Evolutionary conservation across 1,140 invertebrate genomes (phyloP).

Genomic region (Nasonia giraulti): DNA sequence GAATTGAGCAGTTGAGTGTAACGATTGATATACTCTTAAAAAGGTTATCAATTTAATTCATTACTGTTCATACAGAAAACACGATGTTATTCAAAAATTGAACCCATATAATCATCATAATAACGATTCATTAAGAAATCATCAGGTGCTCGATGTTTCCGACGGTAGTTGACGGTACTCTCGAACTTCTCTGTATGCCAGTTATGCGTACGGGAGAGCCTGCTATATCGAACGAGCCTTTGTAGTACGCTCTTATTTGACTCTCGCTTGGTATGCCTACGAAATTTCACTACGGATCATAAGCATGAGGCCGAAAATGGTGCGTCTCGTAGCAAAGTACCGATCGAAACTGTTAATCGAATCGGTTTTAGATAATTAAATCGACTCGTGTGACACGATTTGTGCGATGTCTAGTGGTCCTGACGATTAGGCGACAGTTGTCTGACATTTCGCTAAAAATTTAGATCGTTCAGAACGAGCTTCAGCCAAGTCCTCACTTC

Average conservation of each 20-base stretch:
- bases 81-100: background rate
- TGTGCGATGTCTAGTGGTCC: background rate
- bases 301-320: background rate
- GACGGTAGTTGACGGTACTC: conserved; percentile 32
- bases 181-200: conserved; percentile 7
- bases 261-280: conserved; percentile 27
- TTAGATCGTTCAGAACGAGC: too few relatives aligned
- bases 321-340: conserved; percentile 6
- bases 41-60: background rate
- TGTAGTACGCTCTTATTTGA: conserved; percentile 28
- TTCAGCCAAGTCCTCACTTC: too few relatives aligned
- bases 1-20: too few relatives aligned
- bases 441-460: too few relatives aligned
- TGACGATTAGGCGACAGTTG: background rate
- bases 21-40: too few relatives aligned
- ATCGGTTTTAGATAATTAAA: conserved; percentile 27
- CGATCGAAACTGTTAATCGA: conserved; percentile 40
- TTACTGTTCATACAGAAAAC: background rate
- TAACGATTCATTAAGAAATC: background rate
- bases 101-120: background rate
- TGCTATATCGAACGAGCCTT: background rate
- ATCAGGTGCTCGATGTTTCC: background rate
- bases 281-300: conserved; percentile 29
- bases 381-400: conserved; percentile 1
- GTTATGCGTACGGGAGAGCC: background rate